Conservation (phyloP, 2,797 vertebrate genomes). For the Coendou prehensilis region DNA sequence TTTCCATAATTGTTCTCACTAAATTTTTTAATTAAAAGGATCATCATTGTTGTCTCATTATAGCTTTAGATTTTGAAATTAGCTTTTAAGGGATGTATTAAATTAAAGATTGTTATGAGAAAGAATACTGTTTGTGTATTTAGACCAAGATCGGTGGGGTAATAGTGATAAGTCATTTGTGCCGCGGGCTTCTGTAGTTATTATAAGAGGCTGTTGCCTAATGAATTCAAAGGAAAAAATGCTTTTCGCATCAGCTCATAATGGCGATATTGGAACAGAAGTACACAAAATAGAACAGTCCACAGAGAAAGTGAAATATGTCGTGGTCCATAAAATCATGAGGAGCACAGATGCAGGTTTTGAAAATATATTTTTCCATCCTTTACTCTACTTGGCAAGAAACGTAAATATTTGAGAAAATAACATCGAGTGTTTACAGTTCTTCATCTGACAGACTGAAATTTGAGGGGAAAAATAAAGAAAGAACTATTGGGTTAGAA, state of each 20-base stretch:
- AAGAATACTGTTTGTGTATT: constrained; percentile 33
- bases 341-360: neutral
- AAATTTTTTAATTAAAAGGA: constrained; percentile 11
- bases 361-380: constrained; percentile 32
- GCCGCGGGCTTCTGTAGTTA: neutral
- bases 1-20: constrained; percentile 5
- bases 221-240: neutral
- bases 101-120: constrained; percentile 43
- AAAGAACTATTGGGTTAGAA: constrained; percentile 14
- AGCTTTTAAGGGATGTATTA: constrained; percentile 31
- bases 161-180: neutral
- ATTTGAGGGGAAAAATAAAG: constrained; percentile 10
- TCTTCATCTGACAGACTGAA: constrained; percentile 63
- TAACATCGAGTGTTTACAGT: constrained; percentile 58
- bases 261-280: neutral
- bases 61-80: constrained; percentile 36
- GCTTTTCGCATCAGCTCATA: neutral
- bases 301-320: neutral
- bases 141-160: neutral
- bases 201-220: neutral
- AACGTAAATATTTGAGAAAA: constrained; percentile 76
- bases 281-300: neutral
- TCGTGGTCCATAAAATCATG: neutral
- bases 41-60: neutral
- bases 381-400: constrained; percentile 57